phyloP scores from a whole-genome alignment of 1,140 invertebrate species.

The Leptinotarsa defecta region DNA sequence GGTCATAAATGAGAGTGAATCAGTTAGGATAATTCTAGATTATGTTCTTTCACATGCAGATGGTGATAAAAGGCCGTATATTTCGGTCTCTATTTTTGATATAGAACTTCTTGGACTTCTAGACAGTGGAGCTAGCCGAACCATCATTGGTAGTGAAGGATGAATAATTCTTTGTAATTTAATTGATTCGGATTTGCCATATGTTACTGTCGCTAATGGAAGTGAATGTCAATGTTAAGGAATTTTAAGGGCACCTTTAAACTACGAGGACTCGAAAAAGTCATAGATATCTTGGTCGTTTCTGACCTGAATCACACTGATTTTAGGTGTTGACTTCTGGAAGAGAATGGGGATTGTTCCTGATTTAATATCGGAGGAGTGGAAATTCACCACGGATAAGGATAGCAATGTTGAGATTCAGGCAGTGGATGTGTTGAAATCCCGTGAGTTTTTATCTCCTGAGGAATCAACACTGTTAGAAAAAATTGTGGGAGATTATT shows the following conservation, averaged over 20 bases:
- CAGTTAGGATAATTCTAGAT: not conserved
- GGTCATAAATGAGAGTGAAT: too few species aligned
- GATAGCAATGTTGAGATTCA: not conserved
- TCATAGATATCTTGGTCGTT: not conserved
- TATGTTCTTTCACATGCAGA: not conserved
- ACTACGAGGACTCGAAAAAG: not conserved
- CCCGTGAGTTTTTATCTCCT: not conserved
- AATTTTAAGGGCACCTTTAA: not conserved
- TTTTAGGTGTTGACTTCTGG: constrained; percentile 30
- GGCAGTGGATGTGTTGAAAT: not conserved
- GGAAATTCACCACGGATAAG: constrained; percentile 12
- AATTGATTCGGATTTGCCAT: not conserved
- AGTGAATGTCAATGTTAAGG: not conserved
- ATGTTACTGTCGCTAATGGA: not conserved
- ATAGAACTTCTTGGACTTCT: not conserved
- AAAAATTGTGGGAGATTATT: not conserved
- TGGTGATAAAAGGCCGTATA: not conserved
- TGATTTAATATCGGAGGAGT: constrained; percentile 15
- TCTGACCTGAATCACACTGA: not conserved
- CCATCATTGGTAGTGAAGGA: constrained; percentile 8
- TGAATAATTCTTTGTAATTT: not conserved
- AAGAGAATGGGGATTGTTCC: constrained; percentile 19
- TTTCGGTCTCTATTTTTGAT: not conserved
- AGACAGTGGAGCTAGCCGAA: not conserved
- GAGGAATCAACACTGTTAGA: not conserved